These are phyloP conservation scores for Alces alces DNA, from an alignment of 2,113 vertebrate genomes.

Conservation along the genomic window DNA sequence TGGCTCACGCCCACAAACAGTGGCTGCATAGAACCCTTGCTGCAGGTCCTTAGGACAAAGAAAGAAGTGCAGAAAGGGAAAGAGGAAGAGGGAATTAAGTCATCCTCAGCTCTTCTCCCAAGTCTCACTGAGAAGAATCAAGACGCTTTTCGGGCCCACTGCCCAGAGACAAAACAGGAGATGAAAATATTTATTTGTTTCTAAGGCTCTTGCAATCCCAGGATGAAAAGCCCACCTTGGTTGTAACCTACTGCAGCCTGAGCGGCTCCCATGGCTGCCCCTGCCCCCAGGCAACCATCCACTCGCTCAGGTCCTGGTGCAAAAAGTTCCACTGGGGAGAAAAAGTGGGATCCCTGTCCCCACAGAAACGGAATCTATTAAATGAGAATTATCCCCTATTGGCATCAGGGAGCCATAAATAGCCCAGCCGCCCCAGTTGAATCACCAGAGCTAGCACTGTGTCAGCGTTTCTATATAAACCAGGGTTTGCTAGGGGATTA, in stretches of 20 bases:
- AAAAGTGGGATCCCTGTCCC: slow-evolving; percentile 58
- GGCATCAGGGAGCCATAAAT: slow-evolving; percentile 82
- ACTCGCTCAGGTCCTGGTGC: background rate
- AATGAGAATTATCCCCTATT: slow-evolving; percentile 78
- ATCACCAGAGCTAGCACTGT: slow-evolving; percentile 76
- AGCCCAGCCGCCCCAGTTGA: slow-evolving; percentile 67
- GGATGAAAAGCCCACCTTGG: slow-evolving; percentile 64
- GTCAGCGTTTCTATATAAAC: slow-evolving; percentile 83
- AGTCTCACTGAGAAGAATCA: slow-evolving; percentile 25
- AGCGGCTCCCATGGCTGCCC: background rate
- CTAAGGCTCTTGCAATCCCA: slow-evolving; percentile 53
- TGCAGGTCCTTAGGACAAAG: background rate
- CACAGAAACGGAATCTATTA: slow-evolving; percentile 74
- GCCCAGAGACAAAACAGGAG: slow-evolving; percentile 64
- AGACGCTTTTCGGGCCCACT: slow-evolving; percentile 35
- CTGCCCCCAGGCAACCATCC: slow-evolving; percentile 35
- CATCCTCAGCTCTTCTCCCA: slow-evolving; percentile 43
- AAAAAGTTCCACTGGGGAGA: slow-evolving; percentile 56
- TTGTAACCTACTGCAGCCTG: background rate
- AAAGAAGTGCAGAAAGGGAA: background rate
- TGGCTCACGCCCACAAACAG: background rate
- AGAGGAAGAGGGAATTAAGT: slow-evolving; percentile 41
- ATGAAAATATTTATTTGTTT: slow-evolving; percentile 72
- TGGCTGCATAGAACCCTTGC: background rate
- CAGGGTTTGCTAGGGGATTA: slow-evolving; percentile 80